Base-by-base conservation (phyloP, 2,113 vertebrate species). In the Channa argus region DNA sequence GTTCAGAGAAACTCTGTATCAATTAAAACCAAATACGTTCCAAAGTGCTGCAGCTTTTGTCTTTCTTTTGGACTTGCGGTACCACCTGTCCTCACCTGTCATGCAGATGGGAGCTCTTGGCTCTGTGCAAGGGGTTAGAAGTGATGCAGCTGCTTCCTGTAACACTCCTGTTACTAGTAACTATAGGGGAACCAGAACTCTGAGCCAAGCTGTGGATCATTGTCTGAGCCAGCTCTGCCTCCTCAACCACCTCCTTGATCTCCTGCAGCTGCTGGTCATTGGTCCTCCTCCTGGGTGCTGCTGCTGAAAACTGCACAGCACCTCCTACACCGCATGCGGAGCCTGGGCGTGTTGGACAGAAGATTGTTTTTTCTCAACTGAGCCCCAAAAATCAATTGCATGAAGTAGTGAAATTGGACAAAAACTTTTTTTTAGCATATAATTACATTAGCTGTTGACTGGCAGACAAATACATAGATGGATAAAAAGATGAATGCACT, bases 231-330 rank as follows among this genome's bases (percentile, higher is more conserved):
- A 92, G 79, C 68, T 94, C 94, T 0, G 89, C 78, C 82, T 95
- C 95, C 86, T 97, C 96, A 83, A 94, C 93, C 56, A 93, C 92
- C 73, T 97, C 96, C 51, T 92, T 90, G 75, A 95, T 94, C 71
- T 93, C 93, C 49, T 95, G 94, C 7, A 93, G 74, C 78, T 95
- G 91, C 74, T 94, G 94, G 88, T 93, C 87, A 58, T 96, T 95
- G 43, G 91, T 86, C 51, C 91, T 86, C 0, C 24, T 90, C 9
- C 93, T 95, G 63, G 94, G 93, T 53, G 82, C 91, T 64, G 91
- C 88, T 24, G 24, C 24, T 24, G 24, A 77, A 51, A 60, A 24
- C 58, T 80, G 63, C 9, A 36, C 55, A 14, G 55, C 38, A 51
- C 41, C 54, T 37, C 37, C 78, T 81, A 15, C 33, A n/a, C 50